These are phyloP conservation scores for Mixornis gularis DNA, from an alignment of 2,113 vertebrate species.

Conservation along the genomic window DNA sequence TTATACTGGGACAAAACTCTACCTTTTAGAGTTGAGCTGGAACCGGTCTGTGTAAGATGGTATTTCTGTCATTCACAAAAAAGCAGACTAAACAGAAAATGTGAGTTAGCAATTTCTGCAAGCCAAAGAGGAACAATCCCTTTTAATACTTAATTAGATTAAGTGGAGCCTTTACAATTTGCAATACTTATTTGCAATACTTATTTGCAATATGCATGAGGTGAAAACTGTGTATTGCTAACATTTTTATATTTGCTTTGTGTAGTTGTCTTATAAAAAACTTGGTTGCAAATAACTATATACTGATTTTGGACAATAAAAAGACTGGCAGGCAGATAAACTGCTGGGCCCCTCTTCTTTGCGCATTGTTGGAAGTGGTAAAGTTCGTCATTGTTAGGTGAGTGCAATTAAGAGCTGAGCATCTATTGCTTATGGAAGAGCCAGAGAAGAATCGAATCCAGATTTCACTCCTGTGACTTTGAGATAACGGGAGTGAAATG, in stretches of 20 bases:
- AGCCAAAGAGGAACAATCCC: constrained; percentile 7
- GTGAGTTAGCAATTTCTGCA: constrained; percentile 15
- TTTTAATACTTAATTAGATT: constrained; percentile 52
- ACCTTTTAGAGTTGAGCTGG: constrained; percentile 41
- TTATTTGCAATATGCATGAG: not conserved
- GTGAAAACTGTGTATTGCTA: not conserved
- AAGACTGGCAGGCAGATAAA: not conserved
- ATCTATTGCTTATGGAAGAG: not conserved
- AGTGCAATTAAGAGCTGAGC: not conserved
- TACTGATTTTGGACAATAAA: not conserved
- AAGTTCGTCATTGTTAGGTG: not conserved
- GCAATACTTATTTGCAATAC: not conserved
- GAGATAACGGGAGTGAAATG: not conserved
- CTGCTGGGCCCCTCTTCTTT: not conserved
- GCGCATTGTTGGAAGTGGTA: rapidly evolving
- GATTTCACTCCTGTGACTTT: constrained; percentile 19
- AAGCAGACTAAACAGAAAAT: constrained; percentile 7
- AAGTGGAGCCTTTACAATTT: not conserved
- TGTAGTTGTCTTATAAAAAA: not conserved
- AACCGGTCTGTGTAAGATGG: not conserved
- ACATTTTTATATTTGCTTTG: not conserved
- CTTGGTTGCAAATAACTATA: not conserved
- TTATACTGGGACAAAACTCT: constrained; percentile 20
- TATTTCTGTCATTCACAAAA: constrained; percentile 2
- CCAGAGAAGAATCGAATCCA: not conserved